A percentile compares a stretch with the other conserved stretches of the same genome.
phyloP scores from a whole-genome alignment of 2,113 vertebrate species.

The Centropus bengalensis region DNA sequence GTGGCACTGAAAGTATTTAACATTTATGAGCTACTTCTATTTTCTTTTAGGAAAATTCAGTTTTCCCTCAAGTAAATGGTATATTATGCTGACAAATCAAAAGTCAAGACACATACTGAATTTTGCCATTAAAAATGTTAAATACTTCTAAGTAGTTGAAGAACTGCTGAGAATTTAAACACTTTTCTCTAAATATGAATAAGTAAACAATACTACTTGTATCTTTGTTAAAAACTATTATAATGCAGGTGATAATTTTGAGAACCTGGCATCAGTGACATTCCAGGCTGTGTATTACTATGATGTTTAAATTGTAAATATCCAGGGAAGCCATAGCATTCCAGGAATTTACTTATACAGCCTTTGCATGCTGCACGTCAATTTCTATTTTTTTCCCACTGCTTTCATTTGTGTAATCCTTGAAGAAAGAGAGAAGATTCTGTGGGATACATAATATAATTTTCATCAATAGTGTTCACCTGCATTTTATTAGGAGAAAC shows the following conservation, averaged over 20 bases:
- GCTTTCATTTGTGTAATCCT: background rate
- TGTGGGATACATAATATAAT: background rate
- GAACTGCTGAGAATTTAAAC: constrained; percentile 5
- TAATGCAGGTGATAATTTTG: background rate
- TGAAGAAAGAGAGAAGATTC: background rate
- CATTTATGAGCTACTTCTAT: background rate
- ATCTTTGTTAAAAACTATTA: background rate
- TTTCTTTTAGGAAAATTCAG: background rate
- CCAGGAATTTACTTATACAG: background rate
- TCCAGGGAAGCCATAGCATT: background rate
- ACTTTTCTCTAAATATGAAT: background rate
- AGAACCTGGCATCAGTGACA: background rate
- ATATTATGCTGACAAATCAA: constrained; percentile 17
- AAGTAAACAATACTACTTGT: background rate
- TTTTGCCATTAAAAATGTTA: constrained; percentile 28
- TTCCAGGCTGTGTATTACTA: background rate
- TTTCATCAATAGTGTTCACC: background rate
- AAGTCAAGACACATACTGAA: constrained; percentile 1
- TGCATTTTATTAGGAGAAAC: constrained; percentile 7
- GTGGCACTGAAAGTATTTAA: constrained; percentile 67
- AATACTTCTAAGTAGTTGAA: background rate
- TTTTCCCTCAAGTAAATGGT: constrained; percentile 19
- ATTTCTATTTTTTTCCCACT: background rate
- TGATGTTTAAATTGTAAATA: background rate
- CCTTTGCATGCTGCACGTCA: background rate